Evolutionary conservation across 2,113 vertebrate genomes (phyloP).

Genomic region (Larimichthys crocea): DNA sequence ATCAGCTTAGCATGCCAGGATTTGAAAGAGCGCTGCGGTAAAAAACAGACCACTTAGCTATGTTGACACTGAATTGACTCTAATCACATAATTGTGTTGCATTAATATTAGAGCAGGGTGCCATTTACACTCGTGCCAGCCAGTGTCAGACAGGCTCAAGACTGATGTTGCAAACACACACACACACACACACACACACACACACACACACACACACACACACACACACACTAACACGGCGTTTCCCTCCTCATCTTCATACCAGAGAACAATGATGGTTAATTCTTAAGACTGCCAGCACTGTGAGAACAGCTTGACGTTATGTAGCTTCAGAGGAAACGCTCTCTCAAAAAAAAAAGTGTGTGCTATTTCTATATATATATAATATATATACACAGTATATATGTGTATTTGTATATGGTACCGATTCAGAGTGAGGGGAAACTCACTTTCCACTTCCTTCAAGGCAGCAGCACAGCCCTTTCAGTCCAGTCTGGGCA

Average conservation of each 20-base stretch:
- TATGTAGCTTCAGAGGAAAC: not conserved
- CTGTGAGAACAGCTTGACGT: slow-evolving; percentile 1
- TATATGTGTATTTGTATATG: not conserved
- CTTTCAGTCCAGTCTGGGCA: slow-evolving; percentile 71
- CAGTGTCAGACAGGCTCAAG: slow-evolving; percentile 50
- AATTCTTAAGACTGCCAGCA: slow-evolving; percentile 14
- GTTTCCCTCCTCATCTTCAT: not conserved
- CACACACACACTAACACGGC: not conserved
- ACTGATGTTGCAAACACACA: slow-evolving; percentile 3
- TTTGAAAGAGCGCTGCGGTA: slow-evolving; percentile 25
- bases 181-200: no score
- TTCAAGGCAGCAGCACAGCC: slow-evolving; percentile 54
- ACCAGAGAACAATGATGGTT: not conserved
- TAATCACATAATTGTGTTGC: slow-evolving; percentile 79
- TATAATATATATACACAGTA: not conserved
- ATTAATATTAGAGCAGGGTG: slow-evolving; percentile 76
- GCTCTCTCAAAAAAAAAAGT: not conserved
- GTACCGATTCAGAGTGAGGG: slow-evolving; percentile 21
- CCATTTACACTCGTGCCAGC: slow-evolving; percentile 49
- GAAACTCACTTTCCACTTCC: slow-evolving; percentile 55
- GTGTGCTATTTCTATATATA: no score
- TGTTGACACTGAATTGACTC: slow-evolving; percentile 52
- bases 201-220: not conserved
- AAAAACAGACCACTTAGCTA: slow-evolving; percentile 57
- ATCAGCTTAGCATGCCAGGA: slow-evolving; percentile 25